Evolutionary conservation across 23 tunicate species (phyloP).

Genomic region (Halocynthia aurantium): DNA sequence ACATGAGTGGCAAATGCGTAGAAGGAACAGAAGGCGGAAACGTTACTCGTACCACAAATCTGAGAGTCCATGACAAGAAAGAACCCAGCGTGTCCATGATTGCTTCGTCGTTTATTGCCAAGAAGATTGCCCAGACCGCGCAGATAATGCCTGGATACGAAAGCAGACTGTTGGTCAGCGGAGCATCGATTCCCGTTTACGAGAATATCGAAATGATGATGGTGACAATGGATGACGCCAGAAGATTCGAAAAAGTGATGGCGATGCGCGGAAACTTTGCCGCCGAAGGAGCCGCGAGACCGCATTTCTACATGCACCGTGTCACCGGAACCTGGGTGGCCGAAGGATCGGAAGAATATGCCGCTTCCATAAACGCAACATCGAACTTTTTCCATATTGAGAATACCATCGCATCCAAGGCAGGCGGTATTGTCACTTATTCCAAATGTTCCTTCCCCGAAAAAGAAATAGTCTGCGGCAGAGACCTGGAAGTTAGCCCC

Average conservation of each 20-base stretch:
- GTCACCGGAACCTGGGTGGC: neutral
- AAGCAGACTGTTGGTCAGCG: neutral
- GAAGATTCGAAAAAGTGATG: conserved; percentile 13
- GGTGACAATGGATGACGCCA: conserved; percentile 1
- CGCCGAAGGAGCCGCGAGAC: neutral
- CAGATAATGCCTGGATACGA: conserved; percentile 8
- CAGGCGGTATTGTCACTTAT: neutral
- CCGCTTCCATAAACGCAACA: neutral
- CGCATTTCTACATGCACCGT: conserved; percentile 5
- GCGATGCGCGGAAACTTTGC: neutral
- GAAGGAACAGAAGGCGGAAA: too few species aligned
- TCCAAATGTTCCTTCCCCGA: neutral
- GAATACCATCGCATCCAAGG: neutral
- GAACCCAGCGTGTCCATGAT: neutral
- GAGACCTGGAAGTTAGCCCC: neutral
- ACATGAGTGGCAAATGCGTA: too few species aligned
- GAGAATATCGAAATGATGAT: neutral
- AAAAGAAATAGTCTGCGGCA: neutral
- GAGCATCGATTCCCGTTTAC: neutral
- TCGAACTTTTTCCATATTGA: neutral
- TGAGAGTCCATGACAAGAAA: conserved; percentile 1
- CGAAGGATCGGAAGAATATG: neutral
- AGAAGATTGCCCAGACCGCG: neutral
- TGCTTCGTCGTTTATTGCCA: neutral
- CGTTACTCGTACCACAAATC: neutral